Base-by-base conservation (phyloP, 2,113 vertebrate species). In the Oncorhynchus kisutch region DNA sequence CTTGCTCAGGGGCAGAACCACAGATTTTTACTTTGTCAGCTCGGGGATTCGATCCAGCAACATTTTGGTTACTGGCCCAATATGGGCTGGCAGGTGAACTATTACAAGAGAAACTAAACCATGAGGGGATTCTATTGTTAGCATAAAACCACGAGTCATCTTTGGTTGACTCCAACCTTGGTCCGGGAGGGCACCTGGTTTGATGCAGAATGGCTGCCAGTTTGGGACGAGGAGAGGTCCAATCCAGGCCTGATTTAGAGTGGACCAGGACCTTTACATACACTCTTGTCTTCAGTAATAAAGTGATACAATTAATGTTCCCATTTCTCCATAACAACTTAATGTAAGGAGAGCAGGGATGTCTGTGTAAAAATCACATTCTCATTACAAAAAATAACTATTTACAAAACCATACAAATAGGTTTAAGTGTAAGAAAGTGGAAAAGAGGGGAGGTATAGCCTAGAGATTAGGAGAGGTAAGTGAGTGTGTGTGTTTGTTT, bases 381-480 rank as follows among this genome's bases (percentile, higher is more conserved):
- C 81, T 88, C 49, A 24, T 81, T 90, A 90, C 39, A 91, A 93
- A 92, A 65, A 78, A 74, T 51, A 66, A 71, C 24, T 90, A 87
- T 92, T 78, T 92, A 90, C 90, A 93, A 62, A 87, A 92, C 82
- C 78, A 84, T 91, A 92, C 88, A 90, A 81, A 86, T 54, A 78
- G 57, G n/a, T 60, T 72, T 75, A 62, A 27, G 72, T 54, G 81
- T 75, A 81, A 84, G 71, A 90, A 87, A 87, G 68, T 69, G 72
- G 65, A 68, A 67, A 34, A 68, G 65, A 67, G 31, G 70, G 9
- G 73, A 81, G 67, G n/a, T 18, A 54, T 18, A 54, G 14, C 4
- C 51, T 54, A 45, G 39, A 45, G 39, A 45, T 9, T 2, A 72
- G 57, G 27, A 67, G 22, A 39, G 9, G 16, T 20, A 71, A 2